Conservation (phyloP, 2,888 invertebrate genomes). For the Dicyrtomina minuta region DNA sequence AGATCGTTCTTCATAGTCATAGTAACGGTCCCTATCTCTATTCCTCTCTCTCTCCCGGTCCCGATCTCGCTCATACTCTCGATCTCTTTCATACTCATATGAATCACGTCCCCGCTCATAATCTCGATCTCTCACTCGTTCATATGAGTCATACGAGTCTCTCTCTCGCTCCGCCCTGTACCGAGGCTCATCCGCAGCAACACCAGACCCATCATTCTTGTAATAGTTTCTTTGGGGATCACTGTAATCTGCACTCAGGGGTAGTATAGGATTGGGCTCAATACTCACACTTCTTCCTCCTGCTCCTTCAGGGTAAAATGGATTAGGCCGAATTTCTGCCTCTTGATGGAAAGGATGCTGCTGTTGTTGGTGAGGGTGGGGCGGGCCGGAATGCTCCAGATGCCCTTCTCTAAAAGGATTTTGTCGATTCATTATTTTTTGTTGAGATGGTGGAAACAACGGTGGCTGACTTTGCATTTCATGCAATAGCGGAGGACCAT, state of each 20-base stretch:
- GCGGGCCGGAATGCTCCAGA: too few relatives aligned
- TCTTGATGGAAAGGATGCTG: neutral
- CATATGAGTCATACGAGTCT: neutral
- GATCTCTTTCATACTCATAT: slow-evolving; percentile 18
- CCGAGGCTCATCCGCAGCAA: neutral
- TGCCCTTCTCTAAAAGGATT: too few relatives aligned
- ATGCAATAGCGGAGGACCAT: neutral
- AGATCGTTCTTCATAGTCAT: neutral
- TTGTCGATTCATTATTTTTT: too few relatives aligned
- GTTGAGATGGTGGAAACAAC: neutral
- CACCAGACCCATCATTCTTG: neutral
- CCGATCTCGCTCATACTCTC: slow-evolving; percentile 14
- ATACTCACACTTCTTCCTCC: neutral
- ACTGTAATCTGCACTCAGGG: neutral
- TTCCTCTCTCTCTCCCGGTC: slow-evolving; percentile 15
- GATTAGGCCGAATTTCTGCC: slow-evolving; percentile 3
- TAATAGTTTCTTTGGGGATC: neutral
- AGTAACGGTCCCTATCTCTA: neutral
- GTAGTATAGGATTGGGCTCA: too few relatives aligned
- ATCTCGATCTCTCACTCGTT: neutral
- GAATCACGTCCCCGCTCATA: neutral
- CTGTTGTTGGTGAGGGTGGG: neutral
- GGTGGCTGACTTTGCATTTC: neutral
- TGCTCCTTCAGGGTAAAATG: neutral
- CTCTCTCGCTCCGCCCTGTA: neutral